Base-by-base conservation (phyloP, 2,797 vertebrate genomes). In the Rhabdomys pumilio region DNA sequence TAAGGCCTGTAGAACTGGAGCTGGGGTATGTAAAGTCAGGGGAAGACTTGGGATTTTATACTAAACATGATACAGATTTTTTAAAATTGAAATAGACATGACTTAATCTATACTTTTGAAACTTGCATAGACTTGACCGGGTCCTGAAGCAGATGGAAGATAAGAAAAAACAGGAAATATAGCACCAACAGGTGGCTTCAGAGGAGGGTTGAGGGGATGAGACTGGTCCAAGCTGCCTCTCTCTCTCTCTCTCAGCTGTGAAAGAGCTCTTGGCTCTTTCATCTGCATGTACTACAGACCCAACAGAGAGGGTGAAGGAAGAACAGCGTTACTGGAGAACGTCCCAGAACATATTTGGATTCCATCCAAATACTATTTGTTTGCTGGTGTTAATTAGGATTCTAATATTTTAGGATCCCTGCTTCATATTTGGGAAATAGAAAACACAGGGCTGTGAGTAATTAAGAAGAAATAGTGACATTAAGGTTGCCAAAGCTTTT, bases 61-160 rank as follows among this genome's bases (percentile, higher is more conserved):
- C 57, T 89, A 93, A 93, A 19, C 20, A 75, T 79, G 79, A 41
- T 89, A 83, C 38, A 55, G 95, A 29, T 96, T 96, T 96, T 95
- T 89, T 83, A 50, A 95, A 44, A 20, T 34, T 94, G 19, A n/a
- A 4, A 69, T 91, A 61, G 69, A 72, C n/a, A 31, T 76, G 75
- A 50, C 41, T 6, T 81, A 50, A 69, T 63, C 75, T 73, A 84
- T 44, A 83, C 63, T 83, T 96, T 94, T 96, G 80, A 91, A 84
- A 96, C 50, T 89, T 13, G 9, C 77, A 86, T 3, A 13, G 44
- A 38, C 63, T 96, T 57, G 11, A 34, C 0, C 72, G 55, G 93
- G 50, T 24, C 90, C 29, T 29, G 29, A 47, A 80, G 50, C 31
- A 83, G 34, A 89, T 82, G 9, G 90, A 91, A 96, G 41, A 20